Percentiles rank a stretch among this genome's conserved stretches.
phyloP scores from a whole-genome alignment of 2,797 vertebrate genomes.

The Takifugu rubripes region DNA sequence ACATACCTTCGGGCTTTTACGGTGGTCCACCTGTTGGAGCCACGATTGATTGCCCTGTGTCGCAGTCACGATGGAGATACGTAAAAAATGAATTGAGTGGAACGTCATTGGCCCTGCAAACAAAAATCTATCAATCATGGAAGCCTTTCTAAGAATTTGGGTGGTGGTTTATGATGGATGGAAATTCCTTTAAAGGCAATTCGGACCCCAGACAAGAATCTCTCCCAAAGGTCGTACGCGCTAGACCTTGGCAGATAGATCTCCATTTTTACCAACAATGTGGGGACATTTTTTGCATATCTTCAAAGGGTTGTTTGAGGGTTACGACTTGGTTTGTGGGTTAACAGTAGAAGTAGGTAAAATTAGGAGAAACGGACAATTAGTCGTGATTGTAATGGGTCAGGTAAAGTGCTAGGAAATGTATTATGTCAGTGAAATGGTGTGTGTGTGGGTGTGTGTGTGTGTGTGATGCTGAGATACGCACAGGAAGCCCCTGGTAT shows the following conservation, averaged over 20 bases:
- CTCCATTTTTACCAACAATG: too few relatives aligned
- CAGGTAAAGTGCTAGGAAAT: too few relatives aligned
- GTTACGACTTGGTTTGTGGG: too few relatives aligned
- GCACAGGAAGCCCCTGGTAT: slow-evolving; percentile 54
- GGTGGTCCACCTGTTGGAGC: slow-evolving; percentile 42
- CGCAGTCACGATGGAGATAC: neutral
- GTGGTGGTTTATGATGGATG: slow-evolving; percentile 3
- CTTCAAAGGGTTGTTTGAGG: neutral
- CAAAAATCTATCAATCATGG: neutral
- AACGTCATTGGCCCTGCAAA: neutral
- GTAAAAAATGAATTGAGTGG: neutral
- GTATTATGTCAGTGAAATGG: too few relatives aligned
- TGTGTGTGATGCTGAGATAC: slow-evolving; percentile 20
- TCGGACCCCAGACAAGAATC: slow-evolving; percentile 14
- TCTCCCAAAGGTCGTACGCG: neutral
- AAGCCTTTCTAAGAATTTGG: slow-evolving; percentile 1
- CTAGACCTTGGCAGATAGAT: too few relatives aligned
- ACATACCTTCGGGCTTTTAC: slow-evolving; percentile 40
- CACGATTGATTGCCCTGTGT: slow-evolving; percentile 11
- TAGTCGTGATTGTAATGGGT: too few relatives aligned
- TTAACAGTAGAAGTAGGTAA: too few relatives aligned
- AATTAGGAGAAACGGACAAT: too few relatives aligned
- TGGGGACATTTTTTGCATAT: neutral
- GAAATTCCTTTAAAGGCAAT: slow-evolving; percentile 4
- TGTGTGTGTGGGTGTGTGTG: too few relatives aligned